Percentiles rank a stretch among this genome's conserved stretches.
Evolutionary conservation across 2,888 invertebrate species (phyloP).

Genomic region (Zaprionus bogoriensis): DNA sequence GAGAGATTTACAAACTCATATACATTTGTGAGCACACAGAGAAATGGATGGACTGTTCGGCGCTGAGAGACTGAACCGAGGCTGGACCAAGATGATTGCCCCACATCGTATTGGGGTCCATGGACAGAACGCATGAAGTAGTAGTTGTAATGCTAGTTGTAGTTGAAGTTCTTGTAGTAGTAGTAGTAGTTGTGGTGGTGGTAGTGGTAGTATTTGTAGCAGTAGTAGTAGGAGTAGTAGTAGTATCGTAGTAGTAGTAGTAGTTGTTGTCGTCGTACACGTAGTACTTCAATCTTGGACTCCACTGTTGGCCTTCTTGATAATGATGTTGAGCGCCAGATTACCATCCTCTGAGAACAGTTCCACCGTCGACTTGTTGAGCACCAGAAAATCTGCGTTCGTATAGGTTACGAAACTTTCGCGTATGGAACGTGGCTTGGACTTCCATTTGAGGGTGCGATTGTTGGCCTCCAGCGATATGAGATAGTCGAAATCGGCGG

Average conservation of each 20-base stretch:
- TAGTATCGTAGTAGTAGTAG: too few species aligned
- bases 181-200: too few species aligned
- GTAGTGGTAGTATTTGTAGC: too few species aligned
- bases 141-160: too few species aligned
- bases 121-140: too few species aligned
- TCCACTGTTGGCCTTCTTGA: conserved; percentile 84
- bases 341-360: conserved; percentile 99
- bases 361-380: conserved; percentile 98
- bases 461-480: conserved; percentile 87
- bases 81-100: conserved; percentile 9
- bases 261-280: too few species aligned
- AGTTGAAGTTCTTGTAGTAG: too few species aligned
- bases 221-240: too few species aligned
- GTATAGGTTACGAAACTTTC: conserved; percentile 98
- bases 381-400: conserved; percentile 98
- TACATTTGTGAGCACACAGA: conserved; percentile 24
- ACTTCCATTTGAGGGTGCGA: conserved; percentile 88
- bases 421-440: conserved; percentile 98
- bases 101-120: too few species aligned
- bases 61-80: conserved; percentile 12
- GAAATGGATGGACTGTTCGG: conserved; percentile 7
- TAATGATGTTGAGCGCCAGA: conserved; percentile 99
- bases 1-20: conserved; percentile 4
- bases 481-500: conserved; percentile 98
- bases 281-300: conserved; percentile 6